Percentiles rank a stretch among this genome's conserved stretches.
Conservation (phyloP, 2,797 vertebrate genomes). For the Spinus pinus region DNA sequence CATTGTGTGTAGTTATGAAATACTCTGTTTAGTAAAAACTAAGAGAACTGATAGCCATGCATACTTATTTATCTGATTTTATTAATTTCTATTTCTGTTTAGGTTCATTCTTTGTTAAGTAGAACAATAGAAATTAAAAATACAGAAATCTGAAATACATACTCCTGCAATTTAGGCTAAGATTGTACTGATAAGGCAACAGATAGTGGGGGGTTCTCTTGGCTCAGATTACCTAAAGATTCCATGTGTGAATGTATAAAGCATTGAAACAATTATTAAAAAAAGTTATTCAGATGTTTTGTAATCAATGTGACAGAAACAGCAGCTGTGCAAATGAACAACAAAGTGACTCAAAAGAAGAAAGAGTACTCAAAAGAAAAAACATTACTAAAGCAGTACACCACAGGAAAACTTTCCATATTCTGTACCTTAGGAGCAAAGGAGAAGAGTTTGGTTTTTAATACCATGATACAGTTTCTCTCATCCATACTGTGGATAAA, state of each 20-base stretch:
- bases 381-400: neutral
- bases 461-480: neutral
- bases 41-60: neutral
- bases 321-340: neutral
- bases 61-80: neutral
- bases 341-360: neutral
- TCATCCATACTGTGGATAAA: neutral
- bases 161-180: neutral
- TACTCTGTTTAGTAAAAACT: neutral
- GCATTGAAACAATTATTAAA: neutral
- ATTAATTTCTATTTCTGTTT: neutral
- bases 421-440: neutral
- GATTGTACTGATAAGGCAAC: neutral
- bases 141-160: neutral
- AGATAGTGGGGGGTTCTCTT: neutral
- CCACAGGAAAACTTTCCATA: neutral
- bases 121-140: neutral
- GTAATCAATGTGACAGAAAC: neutral
- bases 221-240: neutral
- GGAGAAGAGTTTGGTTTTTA: fast-evolving
- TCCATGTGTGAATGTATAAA: neutral
- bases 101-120: neutral
- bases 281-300: neutral
- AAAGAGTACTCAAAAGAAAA: neutral
- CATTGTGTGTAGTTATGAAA: neutral